Evolutionary conservation across 2,888 invertebrate genomes (phyloP).

Genomic region (Limnephilus lunatus): DNA sequence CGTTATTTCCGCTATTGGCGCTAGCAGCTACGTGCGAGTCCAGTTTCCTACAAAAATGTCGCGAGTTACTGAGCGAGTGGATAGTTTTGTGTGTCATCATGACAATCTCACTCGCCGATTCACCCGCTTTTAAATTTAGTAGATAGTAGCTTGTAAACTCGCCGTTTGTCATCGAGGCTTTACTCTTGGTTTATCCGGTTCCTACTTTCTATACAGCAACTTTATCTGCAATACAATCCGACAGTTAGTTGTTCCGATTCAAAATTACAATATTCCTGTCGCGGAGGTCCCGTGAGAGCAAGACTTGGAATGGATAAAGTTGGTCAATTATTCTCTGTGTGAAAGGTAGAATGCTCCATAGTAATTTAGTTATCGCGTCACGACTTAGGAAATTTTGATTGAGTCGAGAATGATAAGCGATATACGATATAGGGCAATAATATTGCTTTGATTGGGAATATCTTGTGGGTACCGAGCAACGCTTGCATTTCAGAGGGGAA

Average conservation of each 20-base stretch:
- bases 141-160: too few species aligned
- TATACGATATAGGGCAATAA: not conserved
- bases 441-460: not conserved
- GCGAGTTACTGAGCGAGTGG: too few species aligned
- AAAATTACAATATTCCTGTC: slow-evolving; percentile 8
- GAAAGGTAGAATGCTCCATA: not conserved
- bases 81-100: too few species aligned
- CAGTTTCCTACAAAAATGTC: too few species aligned
- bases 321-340: not conserved
- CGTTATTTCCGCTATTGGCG: too few species aligned
- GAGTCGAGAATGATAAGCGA: not conserved
- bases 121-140: too few species aligned
- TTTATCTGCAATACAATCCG: not conserved
- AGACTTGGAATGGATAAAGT: not conserved
- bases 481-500: not conserved
- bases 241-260: not conserved
- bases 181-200: not conserved
- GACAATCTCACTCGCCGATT: too few species aligned
- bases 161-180: too few species aligned
- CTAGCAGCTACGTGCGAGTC: too few species aligned
- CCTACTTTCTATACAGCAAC: not conserved
- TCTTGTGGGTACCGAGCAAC: not conserved
- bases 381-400: not conserved
- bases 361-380: not conserved
- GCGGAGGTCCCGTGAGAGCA: not conserved